phyloP scores from a whole-genome alignment of 2,113 vertebrate species.

The Heptranchias perlo region DNA sequence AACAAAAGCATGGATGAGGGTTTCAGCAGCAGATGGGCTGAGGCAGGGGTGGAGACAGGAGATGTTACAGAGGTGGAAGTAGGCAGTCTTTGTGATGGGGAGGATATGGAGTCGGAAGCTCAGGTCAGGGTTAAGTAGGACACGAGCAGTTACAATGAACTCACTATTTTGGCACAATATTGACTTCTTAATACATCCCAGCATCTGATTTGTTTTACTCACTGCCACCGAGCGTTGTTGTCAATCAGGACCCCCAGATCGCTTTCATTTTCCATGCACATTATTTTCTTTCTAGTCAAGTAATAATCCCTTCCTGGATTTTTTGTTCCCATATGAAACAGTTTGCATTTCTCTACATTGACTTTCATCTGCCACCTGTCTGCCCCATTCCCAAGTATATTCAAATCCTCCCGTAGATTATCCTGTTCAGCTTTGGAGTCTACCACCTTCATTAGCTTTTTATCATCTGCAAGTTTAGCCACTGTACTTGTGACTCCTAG shows the following conservation, averaged over 20 bases:
- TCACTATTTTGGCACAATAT: neutral
- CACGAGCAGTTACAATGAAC: neutral
- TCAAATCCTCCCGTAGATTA: neutral
- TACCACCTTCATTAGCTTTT: neutral
- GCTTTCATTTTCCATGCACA: neutral
- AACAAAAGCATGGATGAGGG: neutral
- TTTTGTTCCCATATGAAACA: neutral
- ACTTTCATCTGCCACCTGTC: neutral
- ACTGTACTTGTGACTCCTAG: neutral
- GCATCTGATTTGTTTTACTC: neutral
- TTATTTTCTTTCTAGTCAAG: neutral
- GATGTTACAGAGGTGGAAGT: neutral
- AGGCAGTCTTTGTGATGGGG: neutral
- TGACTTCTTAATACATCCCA: neutral
- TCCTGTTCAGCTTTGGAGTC: neutral
- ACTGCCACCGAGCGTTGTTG: neutral
- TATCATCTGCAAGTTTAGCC: neutral
- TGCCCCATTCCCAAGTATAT: neutral
- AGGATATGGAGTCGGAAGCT: neutral
- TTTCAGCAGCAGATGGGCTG: neutral
- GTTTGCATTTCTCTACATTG: neutral
- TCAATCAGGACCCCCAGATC: neutral
- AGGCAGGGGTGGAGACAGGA: neutral
- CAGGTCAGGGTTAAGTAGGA: neutral
- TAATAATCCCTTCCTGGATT: neutral